Percentiles rank a stretch among this genome's conserved stretches.
Conservation (phyloP, 1,140 invertebrate genomes). For the Drosophila obscura region DNA sequence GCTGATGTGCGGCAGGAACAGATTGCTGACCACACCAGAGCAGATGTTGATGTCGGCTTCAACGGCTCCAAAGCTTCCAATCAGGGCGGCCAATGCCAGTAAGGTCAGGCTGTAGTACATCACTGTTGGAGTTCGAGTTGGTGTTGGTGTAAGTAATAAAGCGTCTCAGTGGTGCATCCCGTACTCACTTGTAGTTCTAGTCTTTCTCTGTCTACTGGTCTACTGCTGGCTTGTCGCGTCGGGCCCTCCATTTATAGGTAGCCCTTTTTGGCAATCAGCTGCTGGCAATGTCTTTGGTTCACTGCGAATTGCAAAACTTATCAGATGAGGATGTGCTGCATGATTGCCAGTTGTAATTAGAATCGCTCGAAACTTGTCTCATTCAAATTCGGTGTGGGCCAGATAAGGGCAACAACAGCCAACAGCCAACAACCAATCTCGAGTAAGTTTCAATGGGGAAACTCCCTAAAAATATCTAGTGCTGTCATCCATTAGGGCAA, state of each 20-base stretch:
- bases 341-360: conserved; percentile 33
- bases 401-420: conserved; percentile 18
- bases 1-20: conserved; percentile 62
- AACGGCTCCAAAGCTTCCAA: background rate
- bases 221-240: conserved; percentile 19
- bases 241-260: conserved; percentile 53
- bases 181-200: conserved; percentile 20
- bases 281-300: background rate
- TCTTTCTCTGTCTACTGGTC: conserved; percentile 35
- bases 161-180: no score
- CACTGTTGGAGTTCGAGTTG: conserved; percentile 33
- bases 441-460: background rate
- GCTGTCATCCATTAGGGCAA: conserved; percentile 14
- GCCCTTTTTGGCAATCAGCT: conserved; percentile 42
- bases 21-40: conserved; percentile 50
- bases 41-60: conserved; percentile 59
- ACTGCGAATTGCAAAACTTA: conserved; percentile 28
- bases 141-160: no score
- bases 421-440: conserved; percentile 12
- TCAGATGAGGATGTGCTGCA: conserved; percentile 40
- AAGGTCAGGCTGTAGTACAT: conserved; percentile 27
- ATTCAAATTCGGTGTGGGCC: conserved; percentile 14
- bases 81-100: conserved; percentile 20
- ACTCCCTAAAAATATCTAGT: background rate
- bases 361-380: background rate